Evolutionary conservation across 92 coral and sea anemone genomes (phyloP), one percentile per base, ranked within the genome.

Genomic region (Phenganax stokvisi): DNA sequence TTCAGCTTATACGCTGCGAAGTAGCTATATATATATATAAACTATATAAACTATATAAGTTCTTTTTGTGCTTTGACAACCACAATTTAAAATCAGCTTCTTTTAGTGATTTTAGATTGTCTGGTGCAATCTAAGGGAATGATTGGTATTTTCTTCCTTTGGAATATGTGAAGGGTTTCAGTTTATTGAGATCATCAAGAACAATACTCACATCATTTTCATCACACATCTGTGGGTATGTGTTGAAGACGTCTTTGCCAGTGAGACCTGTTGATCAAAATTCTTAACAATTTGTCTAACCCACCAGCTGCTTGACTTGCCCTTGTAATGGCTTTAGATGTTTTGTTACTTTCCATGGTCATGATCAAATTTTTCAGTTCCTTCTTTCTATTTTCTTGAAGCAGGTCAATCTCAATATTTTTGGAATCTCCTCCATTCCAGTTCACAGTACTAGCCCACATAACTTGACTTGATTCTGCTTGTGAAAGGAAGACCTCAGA

Each of bases 401-500:
- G 80, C 9, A 82, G 71, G 25, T 71, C 71, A 57, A 82, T 82
- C 29, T 82, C 85, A 28, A 71, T 57, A 12, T 82, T 82, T 8
- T 25, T 82, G 13, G 61, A 10, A 13, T 75, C 57, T 0, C 86
- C 78, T 29, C 51, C 92, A 83, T 86, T 86, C 87, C 89, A 89
- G 56, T 89, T 89, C 10, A 73, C 89, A 8, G 84, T 83, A 13
- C 85, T 68, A 20, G 92, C 92, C 92, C 90, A 89, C 28, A 76
- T 85, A 66, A 85, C 72, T 75, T 84, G 88, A 72, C 87, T 82
- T 28, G 86, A 73, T 80, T 89, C 92, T 76, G 92, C 88, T 31
- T 84, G 86, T 27, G 92, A 89, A 59, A 86, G 85, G 52, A 86
- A 82, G 12, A 76, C 86, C 54, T 86, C 62, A 15, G 58, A 56